Conservation (phyloP, 92 coral and sea anemone species). For the Parazoanthus atlanticus region DNA sequence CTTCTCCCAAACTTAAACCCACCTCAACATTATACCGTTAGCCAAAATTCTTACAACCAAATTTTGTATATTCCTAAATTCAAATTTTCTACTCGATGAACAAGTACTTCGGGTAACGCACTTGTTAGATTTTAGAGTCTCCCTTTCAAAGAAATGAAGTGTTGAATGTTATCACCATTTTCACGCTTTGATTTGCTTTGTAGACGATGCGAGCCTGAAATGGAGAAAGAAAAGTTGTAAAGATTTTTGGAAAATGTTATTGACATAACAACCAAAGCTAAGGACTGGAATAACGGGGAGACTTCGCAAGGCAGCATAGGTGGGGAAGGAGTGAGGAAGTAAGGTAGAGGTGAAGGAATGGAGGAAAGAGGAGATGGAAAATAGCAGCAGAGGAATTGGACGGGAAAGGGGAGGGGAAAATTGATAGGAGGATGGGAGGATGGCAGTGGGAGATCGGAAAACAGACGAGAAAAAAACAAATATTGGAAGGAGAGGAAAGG, state of each 20-base stretch:
- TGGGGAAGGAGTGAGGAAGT: neutral
- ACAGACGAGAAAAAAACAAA: neutral
- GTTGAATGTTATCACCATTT: neutral
- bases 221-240: neutral
- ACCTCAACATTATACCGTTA: neutral
- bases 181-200: constrained; percentile 34
- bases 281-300: neutral
- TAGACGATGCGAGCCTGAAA: constrained; percentile 28
- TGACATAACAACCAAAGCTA: neutral
- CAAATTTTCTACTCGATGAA: neutral
- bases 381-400: neutral
- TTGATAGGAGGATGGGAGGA: neutral
- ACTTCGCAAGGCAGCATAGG: neutral
- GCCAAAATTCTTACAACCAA: neutral
- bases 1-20: no score
- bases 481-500: neutral
- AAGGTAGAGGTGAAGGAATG: neutral
- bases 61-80: neutral
- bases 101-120: neutral
- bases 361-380: neutral
- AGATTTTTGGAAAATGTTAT: neutral
- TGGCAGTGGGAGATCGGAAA: neutral
- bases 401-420: neutral
- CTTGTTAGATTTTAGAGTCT: neutral
- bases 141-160: no score